These are phyloP conservation scores for Oncorhynchus gorbuscha DNA, from an alignment of 2,113 vertebrate species.

Conservation along the genomic window DNA sequence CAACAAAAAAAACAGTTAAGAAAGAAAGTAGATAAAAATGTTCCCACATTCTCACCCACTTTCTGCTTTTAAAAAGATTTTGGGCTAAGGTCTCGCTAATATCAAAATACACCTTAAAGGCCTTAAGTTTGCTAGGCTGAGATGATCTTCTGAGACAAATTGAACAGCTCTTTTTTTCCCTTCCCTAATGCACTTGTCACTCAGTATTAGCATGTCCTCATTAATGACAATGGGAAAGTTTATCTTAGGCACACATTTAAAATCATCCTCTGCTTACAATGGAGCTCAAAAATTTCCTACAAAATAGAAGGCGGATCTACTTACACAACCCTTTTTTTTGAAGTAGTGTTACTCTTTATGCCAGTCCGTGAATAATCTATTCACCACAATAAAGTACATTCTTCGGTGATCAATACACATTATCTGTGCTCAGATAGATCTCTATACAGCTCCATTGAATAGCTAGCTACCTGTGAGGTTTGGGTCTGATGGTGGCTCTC, in stretches of 20 bases:
- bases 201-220: conserved; percentile 55
- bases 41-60: conserved; percentile 4
- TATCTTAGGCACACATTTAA: conserved; percentile 91
- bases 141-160: conserved; percentile 90
- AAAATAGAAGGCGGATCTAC: conserved; percentile 85
- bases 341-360: conserved; percentile 84
- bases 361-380: conserved; percentile 86
- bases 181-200: conserved; percentile 86
- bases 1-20: conserved; percentile 5
- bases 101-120: conserved; percentile 69
- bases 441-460: conserved; percentile 64
- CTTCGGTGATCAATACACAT: conserved; percentile 77
- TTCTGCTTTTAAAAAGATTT: conserved; percentile 27
- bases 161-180: conserved; percentile 87
- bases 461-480: conserved; percentile 6
- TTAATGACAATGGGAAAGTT: conserved; percentile 62
- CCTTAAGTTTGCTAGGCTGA: conserved; percentile 84
- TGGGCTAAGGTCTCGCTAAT: conserved; percentile 32
- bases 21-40: not conserved
- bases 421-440: conserved; percentile 76
- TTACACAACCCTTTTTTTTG: conserved; percentile 86
- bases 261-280: conserved; percentile 93
- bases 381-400: conserved; percentile 77
- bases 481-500: not conserved
- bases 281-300: conserved; percentile 89